phyloP scores from a whole-genome alignment of 2,113 vertebrate genomes.

The Thalassoma bifasciatum region DNA sequence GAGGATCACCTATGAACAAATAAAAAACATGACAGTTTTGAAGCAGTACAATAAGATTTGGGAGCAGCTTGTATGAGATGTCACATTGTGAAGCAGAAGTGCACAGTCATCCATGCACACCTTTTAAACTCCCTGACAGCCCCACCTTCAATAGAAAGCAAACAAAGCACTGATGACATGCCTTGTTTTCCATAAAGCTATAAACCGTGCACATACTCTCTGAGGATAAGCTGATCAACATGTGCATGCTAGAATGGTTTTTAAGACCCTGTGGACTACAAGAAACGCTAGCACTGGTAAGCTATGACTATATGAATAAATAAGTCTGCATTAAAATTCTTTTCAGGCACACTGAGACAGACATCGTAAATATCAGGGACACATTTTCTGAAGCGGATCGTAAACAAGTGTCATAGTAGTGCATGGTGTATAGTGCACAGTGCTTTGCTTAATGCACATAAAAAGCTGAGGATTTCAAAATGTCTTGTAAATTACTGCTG shows the following conservation, averaged over 20 bases:
- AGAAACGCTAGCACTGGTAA: slow-evolving; percentile 26
- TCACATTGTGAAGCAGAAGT: slow-evolving; percentile 30
- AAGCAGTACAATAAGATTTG: slow-evolving; percentile 12
- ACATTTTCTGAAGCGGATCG: slow-evolving; percentile 41
- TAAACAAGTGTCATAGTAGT: slow-evolving; percentile 50
- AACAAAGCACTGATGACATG: slow-evolving; percentile 22
- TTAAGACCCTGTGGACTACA: slow-evolving; percentile 10
- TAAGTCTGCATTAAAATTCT: slow-evolving; percentile 47
- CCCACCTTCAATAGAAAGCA: slow-evolving; percentile 49
- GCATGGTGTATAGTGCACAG: slow-evolving; percentile 30
- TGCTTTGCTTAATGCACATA: slow-evolving; percentile 42
- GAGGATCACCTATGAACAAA: slow-evolving; percentile 92
- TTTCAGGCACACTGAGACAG: slow-evolving; percentile 19
- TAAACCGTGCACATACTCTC: slow-evolving; percentile 23
- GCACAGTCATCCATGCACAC: neutral
- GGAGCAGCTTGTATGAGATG: slow-evolving; percentile 40
- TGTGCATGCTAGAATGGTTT: slow-evolving; percentile 39
- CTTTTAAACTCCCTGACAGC: slow-evolving; percentile 48
- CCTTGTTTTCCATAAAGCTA: neutral
- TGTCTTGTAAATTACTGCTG: slow-evolving; percentile 42
- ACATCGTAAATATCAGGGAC: slow-evolving; percentile 59
- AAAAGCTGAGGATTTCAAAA: slow-evolving; percentile 26
- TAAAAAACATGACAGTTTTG: slow-evolving; percentile 50
- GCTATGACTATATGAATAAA: slow-evolving; percentile 62
- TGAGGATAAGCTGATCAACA: slow-evolving; percentile 18